Percentiles rank a stretch among this genome's conserved stretches.
These are phyloP conservation scores for Scolopax bukidnonensis DNA, from an alignment of 2,797 vertebrate genomes.

Conservation along the genomic window DNA sequence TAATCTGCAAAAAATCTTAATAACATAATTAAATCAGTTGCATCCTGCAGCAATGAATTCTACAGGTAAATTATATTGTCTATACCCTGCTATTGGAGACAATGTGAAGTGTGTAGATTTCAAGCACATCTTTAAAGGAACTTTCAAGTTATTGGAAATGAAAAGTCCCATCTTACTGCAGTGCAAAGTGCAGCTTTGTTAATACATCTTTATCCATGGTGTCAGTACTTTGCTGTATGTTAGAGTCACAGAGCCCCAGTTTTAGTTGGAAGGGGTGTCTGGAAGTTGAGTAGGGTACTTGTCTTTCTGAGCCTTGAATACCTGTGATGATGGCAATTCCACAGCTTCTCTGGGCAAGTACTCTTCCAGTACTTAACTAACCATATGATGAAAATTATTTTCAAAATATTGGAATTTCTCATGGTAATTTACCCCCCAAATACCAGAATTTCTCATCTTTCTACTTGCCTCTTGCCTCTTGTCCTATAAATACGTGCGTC, in stretches of 20 bases:
- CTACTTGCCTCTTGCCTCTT: background rate
- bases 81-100: slow-evolving; percentile 6
- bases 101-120: background rate
- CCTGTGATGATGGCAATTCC: background rate
- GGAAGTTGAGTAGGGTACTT: background rate
- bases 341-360: background rate
- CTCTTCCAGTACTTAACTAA: background rate
- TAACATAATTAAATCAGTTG: slow-evolving; percentile 40
- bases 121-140: background rate
- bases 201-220: background rate
- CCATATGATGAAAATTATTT: background rate
- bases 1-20: slow-evolving; percentile 11
- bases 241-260: background rate
- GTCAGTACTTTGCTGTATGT: background rate
- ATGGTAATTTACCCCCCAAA: background rate
- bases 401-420: background rate
- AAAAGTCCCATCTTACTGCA: background rate
- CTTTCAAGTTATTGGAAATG: background rate
- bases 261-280: background rate
- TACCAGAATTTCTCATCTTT: background rate
- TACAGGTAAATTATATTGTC: background rate
- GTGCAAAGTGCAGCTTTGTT: background rate
- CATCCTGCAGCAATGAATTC: slow-evolving; percentile 37
- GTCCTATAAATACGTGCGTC: background rate
- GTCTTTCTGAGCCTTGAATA: background rate